These are phyloP conservation scores for Brachionus plicatilis DNA, from an alignment of 1,140 invertebrate species.

Conservation along the genomic window DNA sequence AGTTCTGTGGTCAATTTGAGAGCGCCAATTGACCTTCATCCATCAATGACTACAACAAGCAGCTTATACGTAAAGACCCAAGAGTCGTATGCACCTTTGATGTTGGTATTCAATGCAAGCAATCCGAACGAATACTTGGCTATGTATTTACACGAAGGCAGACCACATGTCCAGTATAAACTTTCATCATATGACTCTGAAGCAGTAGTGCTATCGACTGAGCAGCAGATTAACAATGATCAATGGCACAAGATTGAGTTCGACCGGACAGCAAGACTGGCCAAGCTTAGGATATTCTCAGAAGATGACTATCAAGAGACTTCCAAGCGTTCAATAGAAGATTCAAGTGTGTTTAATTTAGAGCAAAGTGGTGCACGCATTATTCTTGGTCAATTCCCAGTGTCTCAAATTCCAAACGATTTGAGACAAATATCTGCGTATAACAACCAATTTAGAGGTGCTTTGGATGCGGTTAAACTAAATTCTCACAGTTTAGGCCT, in stretches of 20 bases:
- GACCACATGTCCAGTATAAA: conserved; percentile 21
- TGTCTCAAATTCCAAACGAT: conserved; percentile 24
- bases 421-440: background rate
- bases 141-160: background rate
- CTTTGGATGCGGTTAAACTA: conserved; percentile 10
- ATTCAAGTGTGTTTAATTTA: conserved; percentile 20
- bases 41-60: conserved; percentile 7
- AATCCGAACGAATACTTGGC: conserved; percentile 30
- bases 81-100: background rate
- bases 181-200: background rate
- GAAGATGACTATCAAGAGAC: background rate
- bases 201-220: background rate
- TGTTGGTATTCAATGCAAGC: conserved; percentile 8
- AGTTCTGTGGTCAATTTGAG: background rate
- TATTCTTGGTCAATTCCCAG: conserved; percentile 21
- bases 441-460: conserved; percentile 17
- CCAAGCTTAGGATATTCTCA: background rate
- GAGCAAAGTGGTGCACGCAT: conserved; percentile 9
- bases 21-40: background rate
- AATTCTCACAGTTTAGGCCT: background rate
- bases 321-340: background rate
- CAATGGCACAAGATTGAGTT: conserved; percentile 38
- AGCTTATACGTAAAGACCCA: conserved; percentile 14
- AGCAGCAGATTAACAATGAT: background rate
- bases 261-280: background rate